phyloP scores from a whole-genome alignment of 2,888 invertebrate genomes.

The Mayetiola destructor region DNA sequence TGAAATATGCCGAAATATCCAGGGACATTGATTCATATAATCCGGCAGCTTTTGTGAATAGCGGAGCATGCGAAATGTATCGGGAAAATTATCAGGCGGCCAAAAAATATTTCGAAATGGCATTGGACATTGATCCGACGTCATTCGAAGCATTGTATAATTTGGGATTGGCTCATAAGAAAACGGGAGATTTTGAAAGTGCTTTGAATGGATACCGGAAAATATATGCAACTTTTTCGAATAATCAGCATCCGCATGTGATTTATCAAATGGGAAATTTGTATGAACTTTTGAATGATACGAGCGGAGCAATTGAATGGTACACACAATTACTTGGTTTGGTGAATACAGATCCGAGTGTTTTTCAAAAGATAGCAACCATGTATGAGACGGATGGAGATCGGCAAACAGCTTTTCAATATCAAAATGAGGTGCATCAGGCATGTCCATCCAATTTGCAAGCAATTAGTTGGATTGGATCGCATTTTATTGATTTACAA shows the following conservation, averaged over 20 bases:
- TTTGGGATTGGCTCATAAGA: slow-evolving; percentile 57
- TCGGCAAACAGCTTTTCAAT: slow-evolving; percentile 59
- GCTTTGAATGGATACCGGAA: slow-evolving; percentile 69
- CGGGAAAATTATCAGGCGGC: slow-evolving; percentile 56
- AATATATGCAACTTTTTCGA: slow-evolving; percentile 47
- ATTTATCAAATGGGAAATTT: slow-evolving; percentile 64
- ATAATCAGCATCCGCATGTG: slow-evolving; percentile 48
- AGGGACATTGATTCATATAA: slow-evolving; percentile 62
- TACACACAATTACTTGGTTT: slow-evolving; percentile 65
- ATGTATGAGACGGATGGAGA: slow-evolving; percentile 84
- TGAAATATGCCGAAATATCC: slow-evolving; percentile 58
- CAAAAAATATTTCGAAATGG: slow-evolving; percentile 54
- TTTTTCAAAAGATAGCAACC: slow-evolving; percentile 77
- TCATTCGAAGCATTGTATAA: slow-evolving; percentile 77
- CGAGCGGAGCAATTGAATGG: slow-evolving; percentile 48
- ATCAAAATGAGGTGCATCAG: slow-evolving; percentile 32
- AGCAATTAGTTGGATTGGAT: slow-evolving; percentile 78
- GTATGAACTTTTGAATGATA: slow-evolving; percentile 51
- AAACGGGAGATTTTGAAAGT: slow-evolving; percentile 52
- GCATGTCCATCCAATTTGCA: slow-evolving; percentile 36
- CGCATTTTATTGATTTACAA: slow-evolving; percentile 77
- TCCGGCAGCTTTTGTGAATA: slow-evolving; percentile 69
- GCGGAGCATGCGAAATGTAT: slow-evolving; percentile 63
- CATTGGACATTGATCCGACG: slow-evolving; percentile 62
- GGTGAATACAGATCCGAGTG: slow-evolving; percentile 76